A percentile compares a stretch with the other conserved stretches of the same genome.
Evolutionary conservation across 2,797 vertebrate species (phyloP).

Genomic region (Carcharodon carcharias): DNA sequence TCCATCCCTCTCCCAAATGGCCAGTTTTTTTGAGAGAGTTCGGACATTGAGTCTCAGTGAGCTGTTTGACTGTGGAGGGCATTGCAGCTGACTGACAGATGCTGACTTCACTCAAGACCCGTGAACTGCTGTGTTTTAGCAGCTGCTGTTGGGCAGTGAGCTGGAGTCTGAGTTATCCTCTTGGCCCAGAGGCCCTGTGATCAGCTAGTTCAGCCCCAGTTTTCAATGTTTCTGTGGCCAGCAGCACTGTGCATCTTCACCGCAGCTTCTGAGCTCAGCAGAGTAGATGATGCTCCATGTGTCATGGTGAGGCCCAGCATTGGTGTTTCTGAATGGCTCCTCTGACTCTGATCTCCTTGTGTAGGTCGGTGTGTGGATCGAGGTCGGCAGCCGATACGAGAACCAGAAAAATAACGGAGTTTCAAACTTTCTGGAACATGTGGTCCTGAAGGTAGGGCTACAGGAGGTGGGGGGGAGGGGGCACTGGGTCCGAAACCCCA

Average conservation of each 20-base stretch:
- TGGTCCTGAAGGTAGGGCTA: constrained; percentile 83
- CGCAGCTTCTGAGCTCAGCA: not conserved
- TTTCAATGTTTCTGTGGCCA: not conserved
- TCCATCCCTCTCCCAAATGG: not conserved
- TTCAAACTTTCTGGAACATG: constrained; percentile 84
- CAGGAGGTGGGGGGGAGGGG: no score
- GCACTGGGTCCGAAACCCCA: not conserved
- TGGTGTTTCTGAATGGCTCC: not conserved
- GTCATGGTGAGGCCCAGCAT: no score
- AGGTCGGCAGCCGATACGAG: constrained; percentile 80
- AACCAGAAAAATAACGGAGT: constrained; percentile 77
- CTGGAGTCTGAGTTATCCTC: not conserved
- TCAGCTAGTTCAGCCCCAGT: no score
- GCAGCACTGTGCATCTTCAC: not conserved
- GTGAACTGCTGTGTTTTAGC: not conserved
- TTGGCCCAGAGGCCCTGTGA: not conserved
- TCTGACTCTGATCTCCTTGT: not conserved
- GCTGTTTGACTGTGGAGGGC: not conserved
- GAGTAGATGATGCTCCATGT: not conserved
- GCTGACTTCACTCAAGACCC: not conserved
- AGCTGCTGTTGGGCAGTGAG: no score
- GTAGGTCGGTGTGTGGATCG: constrained; percentile 89
- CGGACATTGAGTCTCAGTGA: not conserved
- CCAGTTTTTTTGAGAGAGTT: not conserved
- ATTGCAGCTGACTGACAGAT: not conserved